Evolutionary conservation across 2,888 invertebrate species (phyloP), one percentile per base, ranked within the genome.

Genomic region (Oxystoma pomonae): DNA sequence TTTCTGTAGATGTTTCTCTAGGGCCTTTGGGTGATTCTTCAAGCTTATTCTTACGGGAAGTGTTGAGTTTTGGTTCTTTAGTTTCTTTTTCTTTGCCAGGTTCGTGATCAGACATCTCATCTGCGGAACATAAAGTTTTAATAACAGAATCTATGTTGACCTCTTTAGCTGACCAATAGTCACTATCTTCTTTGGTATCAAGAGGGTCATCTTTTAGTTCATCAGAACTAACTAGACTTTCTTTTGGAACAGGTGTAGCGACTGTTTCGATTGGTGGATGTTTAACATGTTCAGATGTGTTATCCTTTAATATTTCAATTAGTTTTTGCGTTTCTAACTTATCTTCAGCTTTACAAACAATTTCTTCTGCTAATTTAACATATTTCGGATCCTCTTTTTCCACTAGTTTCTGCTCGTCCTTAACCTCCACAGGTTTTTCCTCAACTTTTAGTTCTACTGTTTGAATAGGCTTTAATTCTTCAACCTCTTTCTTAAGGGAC

Each of bases 131-230:
- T 52, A 89, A 77, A 0, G 88, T 88, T 78, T 91, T 91, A 66
- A 92, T 91, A 1, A 92, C 91, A 18, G 91, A 91, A 70, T 91
- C 91, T 68, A 91, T 90, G 73, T 90, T 91, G 1, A 90, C 84
- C 73, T 91, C 91, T 77, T 90, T 90, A 3, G 89, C 88, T 49
- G 89, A 89, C 91, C 91, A 91, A 70, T 87, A 88, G 70, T 90
- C 89, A 22, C 60, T 62, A 71, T 90, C 89, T 65, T 74, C 79
- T 69, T 88, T 85, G 35, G 83, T 83, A 71, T 84, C 84, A 62
- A 76, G 74, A 2, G 78, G 77, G 69, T 83, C 83, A 57, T 83
- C 83, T 69, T 82, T 83, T 35, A 7, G 35, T 65, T 74, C 79
- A 69, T 88, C 85, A 22, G 83, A 83, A 71, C 84, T 84, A 62